These are phyloP conservation scores for Drosophila birchii DNA, from an alignment of 2,888 invertebrate genomes.

Conservation along the genomic window DNA sequence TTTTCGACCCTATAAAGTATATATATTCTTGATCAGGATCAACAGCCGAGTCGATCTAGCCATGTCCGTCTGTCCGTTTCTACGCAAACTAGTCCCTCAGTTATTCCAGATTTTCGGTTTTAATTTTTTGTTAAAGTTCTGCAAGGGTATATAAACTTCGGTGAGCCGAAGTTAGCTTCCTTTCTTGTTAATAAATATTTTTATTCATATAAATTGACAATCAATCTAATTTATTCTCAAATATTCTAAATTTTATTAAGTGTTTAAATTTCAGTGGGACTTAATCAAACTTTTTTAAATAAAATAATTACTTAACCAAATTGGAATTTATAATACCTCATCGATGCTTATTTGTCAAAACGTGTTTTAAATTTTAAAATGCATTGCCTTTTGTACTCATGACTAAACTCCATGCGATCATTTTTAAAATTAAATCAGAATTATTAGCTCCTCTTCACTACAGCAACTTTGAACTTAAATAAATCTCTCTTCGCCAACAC, in stretches of 20 bases:
- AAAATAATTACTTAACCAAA: not conserved
- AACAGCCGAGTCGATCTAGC: no score
- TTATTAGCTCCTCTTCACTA: not conserved
- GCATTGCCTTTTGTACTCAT: not conserved
- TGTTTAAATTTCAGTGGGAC: not conserved
- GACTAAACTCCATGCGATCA: slow-evolving; percentile 1
- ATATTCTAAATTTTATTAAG: not conserved
- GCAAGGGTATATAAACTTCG: no score
- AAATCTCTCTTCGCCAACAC: not conserved
- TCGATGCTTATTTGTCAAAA: not conserved
- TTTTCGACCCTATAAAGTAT: no score
- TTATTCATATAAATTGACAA: not conserved
- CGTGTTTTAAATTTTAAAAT: slow-evolving; percentile 1
- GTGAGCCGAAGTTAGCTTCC: no score
- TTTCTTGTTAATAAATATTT: not conserved
- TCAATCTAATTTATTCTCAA: not conserved
- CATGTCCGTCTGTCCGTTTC: no score
- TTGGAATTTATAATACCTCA: slow-evolving; percentile 3
- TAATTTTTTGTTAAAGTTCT: no score
- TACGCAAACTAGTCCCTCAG: no score
- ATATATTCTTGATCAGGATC: no score
- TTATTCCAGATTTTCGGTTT: no score
- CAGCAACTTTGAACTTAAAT: not conserved
- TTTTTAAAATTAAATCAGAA: not conserved
- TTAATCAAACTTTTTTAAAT: not conserved